Conservation (phyloP, 1,140 invertebrate genomes). For the Anastrepha ludens region DNA sequence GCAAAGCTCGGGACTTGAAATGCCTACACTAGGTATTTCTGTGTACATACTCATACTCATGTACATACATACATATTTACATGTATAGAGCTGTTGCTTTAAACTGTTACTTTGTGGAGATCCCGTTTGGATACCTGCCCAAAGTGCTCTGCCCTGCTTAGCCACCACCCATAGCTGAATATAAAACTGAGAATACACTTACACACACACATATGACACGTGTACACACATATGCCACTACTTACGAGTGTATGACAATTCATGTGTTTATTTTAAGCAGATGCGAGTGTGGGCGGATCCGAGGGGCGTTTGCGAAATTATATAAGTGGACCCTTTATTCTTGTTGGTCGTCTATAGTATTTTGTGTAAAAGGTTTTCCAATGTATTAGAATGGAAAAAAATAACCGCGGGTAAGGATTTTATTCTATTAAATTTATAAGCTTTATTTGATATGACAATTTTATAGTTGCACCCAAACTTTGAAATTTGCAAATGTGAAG, state of each 20-base stretch:
- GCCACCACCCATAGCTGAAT: background rate
- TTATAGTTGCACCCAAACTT: background rate
- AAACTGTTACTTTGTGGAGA: background rate
- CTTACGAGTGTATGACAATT: too few species aligned
- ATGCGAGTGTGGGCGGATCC: background rate
- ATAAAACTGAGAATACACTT: too few species aligned
- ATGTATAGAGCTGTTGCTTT: background rate
- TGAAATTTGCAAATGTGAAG: too few species aligned
- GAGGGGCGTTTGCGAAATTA: background rate
- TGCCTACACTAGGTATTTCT: too few species aligned
- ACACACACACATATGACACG: too few species aligned
- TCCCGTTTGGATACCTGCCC: background rate
- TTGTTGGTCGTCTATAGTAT: background rate
- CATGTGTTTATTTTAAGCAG: background rate
- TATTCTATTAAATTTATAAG: background rate
- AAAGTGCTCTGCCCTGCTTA: background rate
- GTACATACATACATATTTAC: background rate
- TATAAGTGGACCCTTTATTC: background rate
- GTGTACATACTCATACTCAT: background rate
- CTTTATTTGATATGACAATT: background rate
- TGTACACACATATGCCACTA: too few species aligned
- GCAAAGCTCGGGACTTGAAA: too few species aligned
- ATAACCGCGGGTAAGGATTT: conserved; percentile 23
- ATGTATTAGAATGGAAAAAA: background rate
- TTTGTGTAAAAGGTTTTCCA: conserved; percentile 18